Base-by-base conservation (phyloP, 1,140 invertebrate species). In the Ips nitidus region DNA sequence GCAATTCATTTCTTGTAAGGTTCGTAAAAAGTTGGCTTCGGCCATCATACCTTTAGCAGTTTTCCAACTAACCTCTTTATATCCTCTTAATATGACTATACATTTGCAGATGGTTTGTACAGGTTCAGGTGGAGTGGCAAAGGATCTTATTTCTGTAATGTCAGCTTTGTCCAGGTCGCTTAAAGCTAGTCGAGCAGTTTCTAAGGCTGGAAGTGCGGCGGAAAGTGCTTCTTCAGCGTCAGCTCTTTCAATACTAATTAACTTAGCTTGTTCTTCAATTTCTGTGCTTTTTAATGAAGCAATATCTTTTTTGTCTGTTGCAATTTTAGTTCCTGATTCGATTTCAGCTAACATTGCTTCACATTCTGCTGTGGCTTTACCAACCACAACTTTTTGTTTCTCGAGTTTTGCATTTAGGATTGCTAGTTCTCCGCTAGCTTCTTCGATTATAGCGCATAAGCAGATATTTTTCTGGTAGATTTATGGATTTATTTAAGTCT, bases 111-210 rank as follows among this genome's bases (percentile, higher is more conserved):
- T 89, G 1, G 90, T 69, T 80, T 95, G 93, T 22, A 96, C 93
- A 45, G 92, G 86, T 73, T 94, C 90, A 0, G 94, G 93, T 0
- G 94, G 94, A n/a, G 93, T 94, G 41, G 92, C 90, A 78, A 96
- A 95, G 0, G 92, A 94, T 68, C 93, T 84, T 73, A 97, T 95
- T 85, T 97, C 94, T 41, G 93, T 94, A 69, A 97, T 95, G 77
- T 96, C 94, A 1, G 88, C 84, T 81, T 95, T 96, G 52, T 95
- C 91, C 4, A 97, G 81, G 70, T 94, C 89, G 4, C 86, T 84
- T 0, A 97, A 82, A 1, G 94, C 93, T 2, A 88, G 71, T 77
- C 89, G 85, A 1, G 94, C 93, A n/a, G 86, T 86, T 74, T 94
- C 90, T 0, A 97, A 79, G 0, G 88, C 91, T 0, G 94, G 94